A percentile compares a stretch with the other conserved stretches of the same genome.
Conservation (phyloP, 2,888 invertebrate species). For the Ormia ochracea region DNA sequence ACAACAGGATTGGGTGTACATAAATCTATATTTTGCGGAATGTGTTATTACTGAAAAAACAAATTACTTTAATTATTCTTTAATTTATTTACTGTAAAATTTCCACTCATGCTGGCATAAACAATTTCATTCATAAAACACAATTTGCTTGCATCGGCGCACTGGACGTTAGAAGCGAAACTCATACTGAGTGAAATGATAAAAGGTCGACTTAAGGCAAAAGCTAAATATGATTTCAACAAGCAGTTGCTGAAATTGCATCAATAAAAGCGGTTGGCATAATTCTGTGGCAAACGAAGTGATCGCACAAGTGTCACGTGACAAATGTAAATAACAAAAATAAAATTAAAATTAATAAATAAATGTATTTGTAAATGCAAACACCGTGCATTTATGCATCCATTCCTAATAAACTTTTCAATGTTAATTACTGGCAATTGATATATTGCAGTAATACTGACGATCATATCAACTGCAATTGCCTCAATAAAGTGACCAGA, state of each 20-base stretch:
- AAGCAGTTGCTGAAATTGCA: slow-evolving; percentile 40
- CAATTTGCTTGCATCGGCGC: slow-evolving; percentile 31
- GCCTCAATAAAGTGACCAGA: not conserved
- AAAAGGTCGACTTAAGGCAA: not conserved
- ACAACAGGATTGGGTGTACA: no score
- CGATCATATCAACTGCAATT: slow-evolving; percentile 3
- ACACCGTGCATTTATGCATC: no score
- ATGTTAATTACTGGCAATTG: slow-evolving; percentile 27
- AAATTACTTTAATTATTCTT: not conserved
- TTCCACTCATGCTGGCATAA: slow-evolving; percentile 4
- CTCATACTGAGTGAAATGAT: slow-evolving; percentile 15
- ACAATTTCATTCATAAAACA: slow-evolving; percentile 40
- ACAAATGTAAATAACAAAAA: no score
- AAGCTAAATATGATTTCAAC: slow-evolving; percentile 17
- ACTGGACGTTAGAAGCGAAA: not conserved
- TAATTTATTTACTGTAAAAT: not conserved
- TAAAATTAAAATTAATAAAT: not conserved
- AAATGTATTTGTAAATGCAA: not conserved
- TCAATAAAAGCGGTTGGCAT: slow-evolving; percentile 19
- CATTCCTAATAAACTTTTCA: no score
- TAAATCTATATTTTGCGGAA: no score
- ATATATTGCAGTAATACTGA: slow-evolving; percentile 6
- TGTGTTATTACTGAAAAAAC: not conserved
- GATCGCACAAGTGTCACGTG: slow-evolving; percentile 20
- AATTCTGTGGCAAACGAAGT: not conserved